Conservation (phyloP, 64 coral and sea anemone genomes). For the Trachythela sp. region DNA sequence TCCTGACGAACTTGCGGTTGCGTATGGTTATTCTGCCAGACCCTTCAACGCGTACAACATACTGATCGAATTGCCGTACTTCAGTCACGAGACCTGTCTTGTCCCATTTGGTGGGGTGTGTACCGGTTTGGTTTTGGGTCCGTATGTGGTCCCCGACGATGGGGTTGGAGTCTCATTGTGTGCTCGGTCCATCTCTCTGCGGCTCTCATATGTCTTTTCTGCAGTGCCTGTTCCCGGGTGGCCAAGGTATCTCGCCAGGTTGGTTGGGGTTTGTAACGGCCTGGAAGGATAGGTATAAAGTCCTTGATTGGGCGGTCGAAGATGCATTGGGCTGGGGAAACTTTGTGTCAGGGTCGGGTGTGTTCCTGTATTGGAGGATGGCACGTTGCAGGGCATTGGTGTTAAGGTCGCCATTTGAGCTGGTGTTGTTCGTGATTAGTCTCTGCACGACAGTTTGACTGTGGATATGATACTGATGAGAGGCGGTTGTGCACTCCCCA, state of each 20-base stretch:
- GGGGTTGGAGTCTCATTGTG: background rate
- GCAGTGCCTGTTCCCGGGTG: background rate
- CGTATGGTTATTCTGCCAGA: conserved; percentile 19
- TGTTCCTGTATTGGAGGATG: conserved; percentile 13
- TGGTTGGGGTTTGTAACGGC: background rate
- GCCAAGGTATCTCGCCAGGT: background rate
- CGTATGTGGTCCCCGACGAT: background rate
- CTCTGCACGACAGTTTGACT: too few species aligned
- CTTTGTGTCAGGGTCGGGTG: background rate
- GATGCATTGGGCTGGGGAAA: background rate
- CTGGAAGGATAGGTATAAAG: background rate
- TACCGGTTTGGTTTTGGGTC: background rate
- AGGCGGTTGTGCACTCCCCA: too few species aligned
- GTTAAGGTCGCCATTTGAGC: background rate
- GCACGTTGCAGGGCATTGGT: background rate
- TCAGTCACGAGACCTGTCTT: background rate
- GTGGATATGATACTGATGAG: too few species aligned
- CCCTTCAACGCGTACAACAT: background rate
- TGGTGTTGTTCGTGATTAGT: background rate
- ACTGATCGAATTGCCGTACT: conserved; percentile 18
- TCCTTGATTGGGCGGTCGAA: background rate
- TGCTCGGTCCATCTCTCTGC: background rate
- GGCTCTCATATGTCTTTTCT: background rate
- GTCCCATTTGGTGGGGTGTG: background rate
- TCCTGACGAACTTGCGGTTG: background rate